Base-by-base conservation (phyloP, 2,888 invertebrate species). In the Alloplasta piceator region DNA sequence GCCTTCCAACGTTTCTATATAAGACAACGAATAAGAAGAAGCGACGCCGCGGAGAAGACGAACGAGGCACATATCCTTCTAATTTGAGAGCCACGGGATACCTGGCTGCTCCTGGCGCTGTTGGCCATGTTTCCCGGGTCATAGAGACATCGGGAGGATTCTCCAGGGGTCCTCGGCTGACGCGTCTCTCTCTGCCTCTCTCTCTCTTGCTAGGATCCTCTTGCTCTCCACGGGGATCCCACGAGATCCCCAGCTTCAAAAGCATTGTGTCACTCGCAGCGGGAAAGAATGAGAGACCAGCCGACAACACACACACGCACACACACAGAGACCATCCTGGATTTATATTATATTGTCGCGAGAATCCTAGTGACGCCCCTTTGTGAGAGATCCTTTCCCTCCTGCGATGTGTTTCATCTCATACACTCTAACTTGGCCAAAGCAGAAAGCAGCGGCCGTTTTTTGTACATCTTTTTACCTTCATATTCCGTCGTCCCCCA, bases 101-200 rank as follows among this genome's bases (percentile, higher is more conserved):
- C 83, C 83, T 80, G 82, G 72, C 14, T 38, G 71, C 52, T 38
- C 55, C 38, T 77, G 74, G 58, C 56, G 61, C 72, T 73, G 72
- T 64, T 63, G 56, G 72, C 55, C 63, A 26, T 52, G 55, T 56
- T n/a, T 58, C 50, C 64, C 46, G 55, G 70, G 60, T 75, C 82
- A 86, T 86, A 85, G 83, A 86, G 86, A 86, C 86, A 83, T 86
- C 85, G 82, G 66, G 61, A 78, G 67, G 80, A 85, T 85, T 74
- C 83, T 84, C 83, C 83, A 78, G 84, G 84, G 83, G 83, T 82
- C 77, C 78, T 70, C 48, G 73, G 26, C 26, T 26, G 26, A 26
- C 26, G 26, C 26, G 26, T 26, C 16, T 6, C 6, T 38, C 46
- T 46, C 55, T 7, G 56, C 48, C 48, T 48, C 39, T 56, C 52